These are phyloP conservation scores for Folsomia manolachei DNA, from an alignment of 2,888 invertebrate species.

Conservation along the genomic window DNA sequence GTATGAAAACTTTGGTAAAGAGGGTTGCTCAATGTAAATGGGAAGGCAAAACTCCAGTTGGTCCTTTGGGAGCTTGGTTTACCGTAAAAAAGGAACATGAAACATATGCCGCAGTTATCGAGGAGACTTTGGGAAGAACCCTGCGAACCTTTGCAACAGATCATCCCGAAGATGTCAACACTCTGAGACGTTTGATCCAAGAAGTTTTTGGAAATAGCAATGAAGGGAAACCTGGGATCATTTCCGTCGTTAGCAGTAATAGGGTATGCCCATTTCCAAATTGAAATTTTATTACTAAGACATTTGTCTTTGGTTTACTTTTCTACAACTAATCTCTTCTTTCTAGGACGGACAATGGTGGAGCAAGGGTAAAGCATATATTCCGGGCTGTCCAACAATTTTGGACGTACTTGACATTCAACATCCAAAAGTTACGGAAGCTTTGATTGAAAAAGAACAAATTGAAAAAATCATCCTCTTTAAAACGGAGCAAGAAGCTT, in stretches of 20 bases:
- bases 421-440: constrained; percentile 76
- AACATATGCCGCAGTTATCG: not conserved
- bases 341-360: not conserved
- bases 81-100: constrained; percentile 9
- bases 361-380: constrained; percentile 38
- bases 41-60: not conserved
- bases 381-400: constrained; percentile 58
- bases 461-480: constrained; percentile 76
- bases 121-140: not conserved
- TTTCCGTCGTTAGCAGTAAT: not conserved
- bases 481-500: constrained; percentile 66
- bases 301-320: not conserved
- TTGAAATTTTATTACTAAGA: too few species aligned
- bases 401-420: constrained; percentile 69
- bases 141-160: not conserved
- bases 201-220: not conserved
- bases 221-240: not conserved
- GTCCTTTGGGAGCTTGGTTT: constrained; percentile 11
- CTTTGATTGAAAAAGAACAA: constrained; percentile 73
- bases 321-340: not conserved
- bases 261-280: not conserved
- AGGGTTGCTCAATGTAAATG: not conserved
- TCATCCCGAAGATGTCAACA: not conserved
- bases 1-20: not conserved
- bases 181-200: not conserved